A percentile compares a stretch with the other conserved stretches of the same genome.
These are phyloP conservation scores for Telmatochromis sp. DNA, from an alignment of 2,113 vertebrate species.

Conservation along the genomic window DNA sequence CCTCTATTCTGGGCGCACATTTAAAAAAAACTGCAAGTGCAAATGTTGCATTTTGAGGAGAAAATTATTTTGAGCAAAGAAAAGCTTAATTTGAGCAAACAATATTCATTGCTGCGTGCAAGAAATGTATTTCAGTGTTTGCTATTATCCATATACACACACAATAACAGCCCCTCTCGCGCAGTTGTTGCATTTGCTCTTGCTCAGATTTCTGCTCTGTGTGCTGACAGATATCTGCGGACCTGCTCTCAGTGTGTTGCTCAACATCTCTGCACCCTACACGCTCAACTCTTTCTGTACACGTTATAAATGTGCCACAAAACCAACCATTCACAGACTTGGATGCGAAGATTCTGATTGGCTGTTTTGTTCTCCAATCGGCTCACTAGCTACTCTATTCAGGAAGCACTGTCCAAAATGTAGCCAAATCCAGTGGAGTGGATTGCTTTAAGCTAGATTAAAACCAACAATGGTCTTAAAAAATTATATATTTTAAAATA, in stretches of 20 bases:
- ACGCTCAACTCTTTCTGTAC: neutral
- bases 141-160: neutral
- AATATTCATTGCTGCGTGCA: neutral
- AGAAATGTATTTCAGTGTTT: neutral
- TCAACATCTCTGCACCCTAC: neutral
- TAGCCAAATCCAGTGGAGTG: neutral
- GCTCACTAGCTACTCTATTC: neutral
- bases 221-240: neutral
- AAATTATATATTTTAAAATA: neutral
- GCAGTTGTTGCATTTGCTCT: neutral
- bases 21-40: fast-evolving
- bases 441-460: neutral
- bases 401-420: neutral
- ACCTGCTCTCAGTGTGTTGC: neutral
- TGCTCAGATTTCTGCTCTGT: neutral
- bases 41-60: neutral
- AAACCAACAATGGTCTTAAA: neutral
- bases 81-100: neutral
- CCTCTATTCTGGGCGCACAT: neutral
- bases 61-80: neutral
- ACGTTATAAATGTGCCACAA: neutral
- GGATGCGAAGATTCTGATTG: neutral
- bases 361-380: neutral
- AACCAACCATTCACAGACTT: neutral
- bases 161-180: neutral